Conservation (phyloP, 2,113 vertebrate species). For the Sander vitreus region DNA sequence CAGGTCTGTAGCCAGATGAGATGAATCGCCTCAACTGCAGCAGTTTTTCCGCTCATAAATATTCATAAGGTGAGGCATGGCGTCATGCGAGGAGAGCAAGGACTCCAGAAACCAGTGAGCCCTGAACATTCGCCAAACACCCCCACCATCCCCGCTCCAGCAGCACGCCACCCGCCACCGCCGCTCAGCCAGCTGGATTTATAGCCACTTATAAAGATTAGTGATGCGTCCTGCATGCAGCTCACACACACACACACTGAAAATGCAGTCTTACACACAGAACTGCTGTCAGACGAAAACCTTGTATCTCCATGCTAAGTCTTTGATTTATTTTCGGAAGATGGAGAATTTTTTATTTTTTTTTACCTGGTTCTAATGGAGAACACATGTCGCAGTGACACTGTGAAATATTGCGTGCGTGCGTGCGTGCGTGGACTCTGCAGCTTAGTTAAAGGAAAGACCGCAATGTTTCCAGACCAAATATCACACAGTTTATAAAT, state of each 20-base stretch:
- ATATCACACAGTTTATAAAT: background rate
- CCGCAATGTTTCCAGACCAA: background rate
- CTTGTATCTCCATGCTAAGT: conserved; percentile 8
- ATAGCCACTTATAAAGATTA: conserved; percentile 77
- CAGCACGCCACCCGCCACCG: conserved; percentile 21
- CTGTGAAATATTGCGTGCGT: too few relatives aligned
- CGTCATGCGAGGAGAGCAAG: conserved; percentile 33
- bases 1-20: conserved; percentile 40
- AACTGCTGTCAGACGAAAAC: conserved; percentile 29
- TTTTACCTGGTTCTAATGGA: conserved; percentile 6
- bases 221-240: conserved; percentile 60
- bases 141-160: background rate
- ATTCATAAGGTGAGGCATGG: conserved; percentile 52
- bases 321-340: conserved; percentile 5
- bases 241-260: conserved; percentile 1
- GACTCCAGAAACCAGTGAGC: conserved; percentile 44
- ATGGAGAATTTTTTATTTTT: background rate
- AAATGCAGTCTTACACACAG: conserved; percentile 10
- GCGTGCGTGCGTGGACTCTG: background rate
- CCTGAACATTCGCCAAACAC: conserved; percentile 7
- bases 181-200: conserved; percentile 64
- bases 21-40: conserved; percentile 64
- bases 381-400: too few relatives aligned
- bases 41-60: conserved; percentile 72
- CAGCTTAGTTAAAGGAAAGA: background rate